Conservation (phyloP, 2,797 vertebrate species). For the Anomalospiza imberbis region DNA sequence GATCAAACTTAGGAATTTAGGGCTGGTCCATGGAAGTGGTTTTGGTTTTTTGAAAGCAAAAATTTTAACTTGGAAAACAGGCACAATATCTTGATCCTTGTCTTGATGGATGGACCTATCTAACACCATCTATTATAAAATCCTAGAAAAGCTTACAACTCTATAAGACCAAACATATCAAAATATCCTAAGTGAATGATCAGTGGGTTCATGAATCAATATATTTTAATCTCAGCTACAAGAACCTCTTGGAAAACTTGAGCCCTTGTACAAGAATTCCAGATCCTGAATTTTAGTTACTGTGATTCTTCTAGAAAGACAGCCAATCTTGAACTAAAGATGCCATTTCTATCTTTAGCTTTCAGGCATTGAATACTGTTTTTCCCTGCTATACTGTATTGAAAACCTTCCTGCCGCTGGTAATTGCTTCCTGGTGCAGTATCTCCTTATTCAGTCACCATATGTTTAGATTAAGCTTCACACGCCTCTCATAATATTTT, state of each 20-base stretch:
- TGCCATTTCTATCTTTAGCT: not conserved
- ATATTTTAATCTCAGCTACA: not conserved
- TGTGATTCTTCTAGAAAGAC: not conserved
- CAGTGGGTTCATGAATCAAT: not conserved
- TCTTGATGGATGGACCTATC: not conserved
- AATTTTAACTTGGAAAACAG: not conserved
- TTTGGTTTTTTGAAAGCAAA: not conserved
- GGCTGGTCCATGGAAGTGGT: not conserved
- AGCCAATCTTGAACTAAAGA: not conserved
- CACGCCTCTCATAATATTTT: not conserved
- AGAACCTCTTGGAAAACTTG: not conserved
- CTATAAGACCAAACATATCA: not conserved
- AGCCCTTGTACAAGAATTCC: not conserved
- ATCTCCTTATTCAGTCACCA: not conserved
- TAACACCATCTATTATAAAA: not conserved
- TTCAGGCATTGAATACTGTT: not conserved
- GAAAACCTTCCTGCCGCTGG: not conserved
- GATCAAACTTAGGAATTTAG: not conserved
- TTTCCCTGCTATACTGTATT: not conserved
- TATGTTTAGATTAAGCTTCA: not conserved
- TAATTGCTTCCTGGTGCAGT: not conserved
- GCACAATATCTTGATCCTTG: not conserved
- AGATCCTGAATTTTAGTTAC: not conserved
- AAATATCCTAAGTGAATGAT: not conserved
- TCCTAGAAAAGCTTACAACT: not conserved